Base-by-base conservation (phyloP, 1,140 invertebrate species). In the Hyposmocoma kahamanoa region DNA sequence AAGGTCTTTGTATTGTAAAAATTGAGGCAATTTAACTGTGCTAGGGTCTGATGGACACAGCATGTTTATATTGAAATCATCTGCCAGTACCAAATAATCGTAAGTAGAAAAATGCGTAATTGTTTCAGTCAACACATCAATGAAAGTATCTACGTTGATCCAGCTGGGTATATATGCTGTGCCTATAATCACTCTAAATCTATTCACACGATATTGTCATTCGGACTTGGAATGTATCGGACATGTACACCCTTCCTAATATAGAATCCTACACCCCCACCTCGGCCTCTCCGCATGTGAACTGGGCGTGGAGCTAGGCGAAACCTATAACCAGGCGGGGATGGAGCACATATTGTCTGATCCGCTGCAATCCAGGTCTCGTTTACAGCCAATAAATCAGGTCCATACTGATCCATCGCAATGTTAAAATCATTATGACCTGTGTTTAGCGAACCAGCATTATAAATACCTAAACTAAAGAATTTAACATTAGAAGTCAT, bases 61-160 rank as follows among this genome's bases (percentile, higher is more conserved):
- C 22, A 53, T 17, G 20, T 53, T 22, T 6, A 47, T 42, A 18
- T 47, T 47, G 22, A 53, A 53, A 18, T 53, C 50, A 0, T 44
- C 50, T 17, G 47, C 11, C 24, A 53, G 13, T 3, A 53, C 20
- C 13, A 53, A 6, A 11, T 47, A 11, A 11, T 47, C 44, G 18
- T 22, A 22, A 1, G 11, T 1, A 3, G 28, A 15, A 38, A 47
- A 38, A 18, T 3, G 6, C 1, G 21, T 24, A 11, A 26, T 13
- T 1, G 50, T 36, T 11, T 52, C 43, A 1, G 43, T 46, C 24
- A 53, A 10, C 8, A 44, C 38, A 21, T 53, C 42, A 3, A 53
- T n/a, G 24, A 47, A 53, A 0, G 28, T 42, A 32, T 41, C 38
- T 3, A 53, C 43, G 32, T 42, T 34, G 1, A 42, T 13, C 47